Evolutionary conservation across 1,140 invertebrate species (phyloP).

Genomic region (Dendroctonus valens): DNA sequence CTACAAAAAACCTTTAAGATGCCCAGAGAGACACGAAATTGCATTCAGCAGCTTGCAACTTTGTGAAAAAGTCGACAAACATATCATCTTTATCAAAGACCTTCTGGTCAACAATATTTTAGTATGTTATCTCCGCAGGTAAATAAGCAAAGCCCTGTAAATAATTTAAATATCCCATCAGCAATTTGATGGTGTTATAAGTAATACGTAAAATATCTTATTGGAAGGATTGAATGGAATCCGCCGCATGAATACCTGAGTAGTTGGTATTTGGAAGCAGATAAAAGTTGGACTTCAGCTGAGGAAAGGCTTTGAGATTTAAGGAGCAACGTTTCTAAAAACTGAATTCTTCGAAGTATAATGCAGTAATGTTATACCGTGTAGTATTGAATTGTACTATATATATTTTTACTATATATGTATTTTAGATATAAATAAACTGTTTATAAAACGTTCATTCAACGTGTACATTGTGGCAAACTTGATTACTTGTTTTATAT

Average conservation of each 20-base stretch:
- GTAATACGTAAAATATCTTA: background rate
- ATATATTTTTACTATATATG: too few species aligned
- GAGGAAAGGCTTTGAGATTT: constrained; percentile 47
- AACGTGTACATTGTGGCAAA: constrained; percentile 30
- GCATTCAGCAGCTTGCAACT: constrained; percentile 70
- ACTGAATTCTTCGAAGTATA: background rate
- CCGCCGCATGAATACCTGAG: constrained; percentile 62
- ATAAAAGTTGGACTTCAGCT: constrained; percentile 67
- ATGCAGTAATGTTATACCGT: background rate
- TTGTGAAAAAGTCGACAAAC: constrained; percentile 67
- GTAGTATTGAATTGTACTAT: background rate
- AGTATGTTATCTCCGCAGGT: constrained; percentile 73
- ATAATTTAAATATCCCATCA: background rate
- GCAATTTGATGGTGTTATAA: constrained; percentile 4
- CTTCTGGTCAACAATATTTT: constrained; percentile 65
- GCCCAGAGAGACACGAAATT: constrained; percentile 59
- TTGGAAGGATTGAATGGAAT: constrained; percentile 35
- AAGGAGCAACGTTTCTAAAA: constrained; percentile 38
- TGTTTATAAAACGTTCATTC: background rate
- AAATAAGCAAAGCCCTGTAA: constrained; percentile 24
- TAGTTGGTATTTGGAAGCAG: constrained; percentile 65
- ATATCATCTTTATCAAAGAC: constrained; percentile 70
- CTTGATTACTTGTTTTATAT: too few species aligned
- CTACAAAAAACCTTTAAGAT: constrained; percentile 61
- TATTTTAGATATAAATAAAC: too few species aligned